Conservation (phyloP, 2,797 vertebrate species). For the Falco novaeseelandiae region DNA sequence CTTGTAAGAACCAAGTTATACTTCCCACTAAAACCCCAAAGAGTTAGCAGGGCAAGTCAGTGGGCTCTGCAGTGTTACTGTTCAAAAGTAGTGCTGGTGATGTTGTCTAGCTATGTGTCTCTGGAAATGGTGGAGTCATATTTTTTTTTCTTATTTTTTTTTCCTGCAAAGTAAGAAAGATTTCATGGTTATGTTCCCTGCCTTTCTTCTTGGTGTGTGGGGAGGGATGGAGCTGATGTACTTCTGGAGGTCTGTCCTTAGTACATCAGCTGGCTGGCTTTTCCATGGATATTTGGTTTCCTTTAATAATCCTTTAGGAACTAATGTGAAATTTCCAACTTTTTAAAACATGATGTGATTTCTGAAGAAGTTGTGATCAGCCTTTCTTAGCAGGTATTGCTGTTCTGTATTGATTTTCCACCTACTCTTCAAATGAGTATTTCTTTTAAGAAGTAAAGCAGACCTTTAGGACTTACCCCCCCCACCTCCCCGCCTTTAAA, state of each 20-base stretch:
- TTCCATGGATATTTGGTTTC: background rate
- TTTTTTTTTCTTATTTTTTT: background rate
- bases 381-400: background rate
- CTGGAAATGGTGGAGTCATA: background rate
- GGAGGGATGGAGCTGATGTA: background rate
- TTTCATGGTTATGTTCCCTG: background rate
- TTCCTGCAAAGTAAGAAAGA: background rate
- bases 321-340: background rate
- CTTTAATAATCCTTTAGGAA: background rate
- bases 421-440: background rate
- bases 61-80: background rate
- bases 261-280: background rate
- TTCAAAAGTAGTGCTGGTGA: background rate
- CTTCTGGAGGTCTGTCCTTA: background rate
- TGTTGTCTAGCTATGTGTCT: background rate
- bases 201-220: background rate
- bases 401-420: background rate
- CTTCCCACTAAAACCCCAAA: background rate
- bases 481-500: background rate
- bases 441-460: background rate
- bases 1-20: background rate
- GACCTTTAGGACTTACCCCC: background rate
- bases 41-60: background rate
- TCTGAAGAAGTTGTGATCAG: background rate
- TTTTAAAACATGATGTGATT: accelerated